phyloP scores from a whole-genome alignment of 2,888 invertebrate genomes.

The Drosophila borealis region DNA sequence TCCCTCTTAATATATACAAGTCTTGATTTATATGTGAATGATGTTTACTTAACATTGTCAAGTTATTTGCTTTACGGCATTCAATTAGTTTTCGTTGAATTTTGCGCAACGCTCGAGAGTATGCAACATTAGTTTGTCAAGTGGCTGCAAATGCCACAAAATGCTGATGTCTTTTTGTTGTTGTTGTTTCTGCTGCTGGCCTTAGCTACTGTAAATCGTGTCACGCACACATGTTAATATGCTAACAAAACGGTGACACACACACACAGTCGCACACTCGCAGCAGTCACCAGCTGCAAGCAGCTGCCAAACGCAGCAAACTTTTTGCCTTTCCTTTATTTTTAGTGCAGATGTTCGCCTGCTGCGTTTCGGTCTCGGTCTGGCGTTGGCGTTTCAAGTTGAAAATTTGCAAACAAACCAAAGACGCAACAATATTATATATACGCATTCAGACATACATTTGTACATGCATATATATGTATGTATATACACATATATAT shows the following conservation, averaged over 20 bases:
- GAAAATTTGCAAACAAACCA: conserved; percentile 75
- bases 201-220: conserved; percentile 48
- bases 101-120: conserved; percentile 23
- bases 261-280: conserved; percentile 17
- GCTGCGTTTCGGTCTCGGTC: conserved; percentile 58
- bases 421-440: conserved; percentile 54
- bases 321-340: conserved; percentile 49
- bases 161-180: conserved; percentile 10
- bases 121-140: conserved; percentile 46
- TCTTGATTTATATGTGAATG: conserved; percentile 22
- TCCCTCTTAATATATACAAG: conserved; percentile 24
- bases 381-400: conserved; percentile 72
- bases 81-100: conserved; percentile 52
- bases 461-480: not conserved
- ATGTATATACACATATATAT: conserved; percentile 4
- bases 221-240: conserved; percentile 65
- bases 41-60: conserved; percentile 23
- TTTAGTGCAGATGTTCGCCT: conserved; percentile 39
- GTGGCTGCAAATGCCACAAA: conserved; percentile 56
- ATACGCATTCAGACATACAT: not conserved
- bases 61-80: conserved; percentile 25
- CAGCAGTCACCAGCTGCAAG: conserved; percentile 50
- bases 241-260: conserved; percentile 50
- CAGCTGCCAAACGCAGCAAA: conserved; percentile 68
- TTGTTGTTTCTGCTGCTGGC: conserved; percentile 29